Evolutionary conservation across 2,888 invertebrate genomes (phyloP), one percentile per base, ranked within the genome.

Genomic region (Allacma fusca): DNA sequence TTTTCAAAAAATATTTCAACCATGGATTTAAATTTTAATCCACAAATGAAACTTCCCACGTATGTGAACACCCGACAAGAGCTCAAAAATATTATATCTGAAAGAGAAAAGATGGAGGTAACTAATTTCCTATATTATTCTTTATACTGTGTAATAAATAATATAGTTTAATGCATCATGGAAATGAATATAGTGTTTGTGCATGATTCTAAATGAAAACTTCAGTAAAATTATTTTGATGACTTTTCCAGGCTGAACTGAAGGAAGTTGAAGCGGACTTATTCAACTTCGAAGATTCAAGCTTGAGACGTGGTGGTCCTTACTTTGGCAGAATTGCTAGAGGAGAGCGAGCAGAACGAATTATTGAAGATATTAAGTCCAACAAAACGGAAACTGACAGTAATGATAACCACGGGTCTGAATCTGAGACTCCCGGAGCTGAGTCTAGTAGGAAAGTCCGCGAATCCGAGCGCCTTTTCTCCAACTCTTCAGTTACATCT

Each of bases 271-370:
- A 76, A 40, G 26, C 26, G 19, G 69, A 76, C 24, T 59, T 76
- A 62, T 21, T 59, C 16, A 70, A 57, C n/a, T 76, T 76, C 34
- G 76, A 76, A 70, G 70, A 76, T 28, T 69, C 69, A 43, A 76
- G 69, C 7, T 24, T 76, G 7, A 69, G 69, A 34, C 57, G 76
- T 19, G 69, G 70, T 16, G 76, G 76, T 0, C 76, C 76, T 19
- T 76, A 76, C 43, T 76, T 76, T 62, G 76, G 76, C 16, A 43
- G 69, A 23, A 69, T 76, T 40, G 75, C 69, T 21, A 67, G 67
- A 68, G 75, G 76, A 19, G 76, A 69, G 34, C 16, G 76, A 70
- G 69, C 69, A 24, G 62, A 21, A 70, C 69, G 69, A 62, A 76
- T 76, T 9, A 62, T 76, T 1, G 76, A 76, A 1, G 59, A 70